Percentiles rank a stretch among this genome's conserved stretches.
Conservation (phyloP, 2,113 vertebrate species). For the Aldabrachelys gigantea region DNA sequence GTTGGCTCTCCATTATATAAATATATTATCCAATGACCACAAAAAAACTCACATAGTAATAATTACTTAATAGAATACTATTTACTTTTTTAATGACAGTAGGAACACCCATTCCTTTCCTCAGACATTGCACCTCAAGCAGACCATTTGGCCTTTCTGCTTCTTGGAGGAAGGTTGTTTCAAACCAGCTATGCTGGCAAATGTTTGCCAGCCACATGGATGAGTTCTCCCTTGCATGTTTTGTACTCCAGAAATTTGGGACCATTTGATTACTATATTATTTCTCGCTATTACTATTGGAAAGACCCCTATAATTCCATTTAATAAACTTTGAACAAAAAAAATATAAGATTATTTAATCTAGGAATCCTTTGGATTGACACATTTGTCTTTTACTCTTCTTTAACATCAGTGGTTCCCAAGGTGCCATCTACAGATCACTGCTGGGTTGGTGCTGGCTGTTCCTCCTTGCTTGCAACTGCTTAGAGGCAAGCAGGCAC, state of each 20-base stretch:
- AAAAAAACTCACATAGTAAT: slow-evolving; percentile 2
- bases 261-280: background rate
- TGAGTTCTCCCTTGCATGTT: background rate
- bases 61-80: background rate
- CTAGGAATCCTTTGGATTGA: background rate
- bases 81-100: background rate
- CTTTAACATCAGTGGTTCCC: background rate
- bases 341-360: background rate
- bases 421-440: background rate
- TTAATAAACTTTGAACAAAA: background rate
- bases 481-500: slow-evolving; percentile 15
- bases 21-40: slow-evolving; percentile 17
- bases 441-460: slow-evolving; percentile 42
- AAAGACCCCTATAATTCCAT: background rate
- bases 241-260: background rate
- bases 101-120: accelerated
- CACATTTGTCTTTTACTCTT: background rate
- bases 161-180: accelerated
- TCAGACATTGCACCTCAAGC: background rate
- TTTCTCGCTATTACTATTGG: background rate
- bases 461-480: background rate
- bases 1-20: background rate
- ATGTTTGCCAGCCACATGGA: background rate
- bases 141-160: background rate
- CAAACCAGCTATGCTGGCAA: accelerated